Conservation (phyloP, 35 echinoderm and acorn worm genomes). For the Holothuria glaberrima region DNA sequence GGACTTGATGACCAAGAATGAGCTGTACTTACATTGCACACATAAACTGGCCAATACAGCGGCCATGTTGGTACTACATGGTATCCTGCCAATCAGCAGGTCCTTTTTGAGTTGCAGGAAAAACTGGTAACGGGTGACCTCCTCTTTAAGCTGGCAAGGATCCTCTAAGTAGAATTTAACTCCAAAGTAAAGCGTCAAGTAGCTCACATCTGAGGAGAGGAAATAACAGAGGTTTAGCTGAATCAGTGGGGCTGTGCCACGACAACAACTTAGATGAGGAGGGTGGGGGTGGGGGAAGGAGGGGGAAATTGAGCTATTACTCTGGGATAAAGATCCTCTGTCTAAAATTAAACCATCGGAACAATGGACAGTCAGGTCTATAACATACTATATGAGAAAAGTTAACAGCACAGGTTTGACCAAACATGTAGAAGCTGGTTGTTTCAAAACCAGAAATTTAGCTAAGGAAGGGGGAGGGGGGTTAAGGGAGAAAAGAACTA, state of each 20-base stretch:
- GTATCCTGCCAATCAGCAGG: slow-evolving; percentile 82
- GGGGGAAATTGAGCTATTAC: no score
- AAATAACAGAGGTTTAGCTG: neutral
- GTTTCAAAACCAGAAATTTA: no score
- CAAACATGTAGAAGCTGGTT: no score
- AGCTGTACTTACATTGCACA: slow-evolving; percentile 89
- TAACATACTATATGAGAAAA: no score
- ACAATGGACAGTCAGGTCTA: no score
- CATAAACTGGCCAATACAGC: slow-evolving; percentile 80
- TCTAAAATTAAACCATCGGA: no score
- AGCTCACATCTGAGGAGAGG: slow-evolving; percentile 71
- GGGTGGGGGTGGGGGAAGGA: no score
- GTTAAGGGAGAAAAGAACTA: no score
- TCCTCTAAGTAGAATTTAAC: slow-evolving; percentile 98
- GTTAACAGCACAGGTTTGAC: no score
- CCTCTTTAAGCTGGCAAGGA: slow-evolving; percentile 93
- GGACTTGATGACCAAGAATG: no score
- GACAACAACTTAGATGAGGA: neutral
- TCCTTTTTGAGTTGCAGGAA: slow-evolving; percentile 94
- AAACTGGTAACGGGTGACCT: slow-evolving; percentile 92
- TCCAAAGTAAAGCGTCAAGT: slow-evolving; percentile 91
- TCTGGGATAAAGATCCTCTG: no score
- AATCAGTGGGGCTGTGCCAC: neutral
- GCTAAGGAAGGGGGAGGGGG: neutral
- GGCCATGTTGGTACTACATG: slow-evolving; percentile 67